A percentile compares a stretch with the other conserved stretches of the same genome.
phyloP scores from a whole-genome alignment of 2,888 invertebrate species.

The Ellobium chinense region DNA sequence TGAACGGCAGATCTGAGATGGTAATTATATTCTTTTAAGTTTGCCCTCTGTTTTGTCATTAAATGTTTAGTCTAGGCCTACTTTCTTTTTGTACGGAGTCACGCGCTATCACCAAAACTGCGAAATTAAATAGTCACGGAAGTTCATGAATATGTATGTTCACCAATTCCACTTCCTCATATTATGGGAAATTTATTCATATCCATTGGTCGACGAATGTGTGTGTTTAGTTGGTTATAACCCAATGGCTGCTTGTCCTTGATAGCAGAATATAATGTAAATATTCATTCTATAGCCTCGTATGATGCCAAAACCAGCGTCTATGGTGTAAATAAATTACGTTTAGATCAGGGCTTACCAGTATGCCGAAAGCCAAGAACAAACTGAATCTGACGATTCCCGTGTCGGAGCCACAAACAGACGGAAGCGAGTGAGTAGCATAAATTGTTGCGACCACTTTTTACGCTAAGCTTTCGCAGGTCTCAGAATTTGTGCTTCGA shows the following conservation, averaged over 20 bases:
- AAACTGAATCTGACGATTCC: slow-evolving; percentile 59
- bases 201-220: slow-evolving; percentile 35
- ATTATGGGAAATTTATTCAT: slow-evolving; percentile 48
- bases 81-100: too few species aligned
- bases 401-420: slow-evolving; percentile 80
- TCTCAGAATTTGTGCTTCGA: too few species aligned
- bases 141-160: slow-evolving; percentile 41
- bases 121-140: neutral
- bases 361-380: slow-evolving; percentile 59
- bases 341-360: neutral
- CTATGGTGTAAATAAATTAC: neutral
- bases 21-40: too few species aligned
- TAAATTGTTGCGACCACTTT: neutral
- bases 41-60: too few species aligned
- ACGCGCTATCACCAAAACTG: neutral
- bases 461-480: too few species aligned
- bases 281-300: neutral
- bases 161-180: slow-evolving; percentile 44
- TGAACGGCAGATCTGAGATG: too few species aligned
- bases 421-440: slow-evolving; percentile 57
- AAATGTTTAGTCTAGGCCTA: too few species aligned
- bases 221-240: slow-evolving; percentile 25
- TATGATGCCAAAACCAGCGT: neutral
- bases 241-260: slow-evolving; percentile 4
- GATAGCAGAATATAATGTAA: neutral